Evolutionary conservation across 1,140 invertebrate genomes (phyloP), one percentile per base, ranked within the genome.

Genomic region (Megalopta genalis): DNA sequence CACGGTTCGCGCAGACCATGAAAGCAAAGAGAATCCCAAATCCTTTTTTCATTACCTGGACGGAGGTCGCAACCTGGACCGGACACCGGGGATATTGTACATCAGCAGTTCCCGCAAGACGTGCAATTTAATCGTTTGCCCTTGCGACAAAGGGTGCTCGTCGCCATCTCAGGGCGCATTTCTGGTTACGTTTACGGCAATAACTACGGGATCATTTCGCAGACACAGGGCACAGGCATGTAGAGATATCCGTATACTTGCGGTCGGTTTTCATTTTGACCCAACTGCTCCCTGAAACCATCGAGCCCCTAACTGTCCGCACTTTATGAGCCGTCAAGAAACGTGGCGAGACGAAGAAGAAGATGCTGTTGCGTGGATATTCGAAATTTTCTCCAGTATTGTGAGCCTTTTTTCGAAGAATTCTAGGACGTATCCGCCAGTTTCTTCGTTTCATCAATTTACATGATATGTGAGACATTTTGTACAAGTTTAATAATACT

Each of bases 101-200:
- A 86, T 86, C 81, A 80, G 59, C 85, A 46, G 72, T 68, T 71
- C 77, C 63, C 49, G 60, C 60, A 79, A 72, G 83, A 80, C 72
- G 80, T 85, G 83, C 80, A 86, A 86, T 86, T 86, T 83, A 83
- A 73, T 86, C 85, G 84, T 86, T 86, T 81, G 67, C 72, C 69
- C 74, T 52, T 27, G 73, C 74, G 74, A 86, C 85, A 86, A 86
- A 86, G 85, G 84, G 37, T 59, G 49, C 83, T 62, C 65, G 62
- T 5, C 23, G 64, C 54, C 46, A 37, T 63, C 69, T 82, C 64
- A 75, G 68, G 64, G 69, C 84, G 80, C 72, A 71, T 82, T 86
- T 71, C 76, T 79, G 74, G 84, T 82, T 83, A 80, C 84, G 82
- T 83, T 82, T 82, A 83, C 76, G 66, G 59, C 52, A 64, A 14